Evolutionary conservation across 2,888 invertebrate species (phyloP), one percentile per base, ranked within the genome.

Genomic region (Andrena camellia): DNA sequence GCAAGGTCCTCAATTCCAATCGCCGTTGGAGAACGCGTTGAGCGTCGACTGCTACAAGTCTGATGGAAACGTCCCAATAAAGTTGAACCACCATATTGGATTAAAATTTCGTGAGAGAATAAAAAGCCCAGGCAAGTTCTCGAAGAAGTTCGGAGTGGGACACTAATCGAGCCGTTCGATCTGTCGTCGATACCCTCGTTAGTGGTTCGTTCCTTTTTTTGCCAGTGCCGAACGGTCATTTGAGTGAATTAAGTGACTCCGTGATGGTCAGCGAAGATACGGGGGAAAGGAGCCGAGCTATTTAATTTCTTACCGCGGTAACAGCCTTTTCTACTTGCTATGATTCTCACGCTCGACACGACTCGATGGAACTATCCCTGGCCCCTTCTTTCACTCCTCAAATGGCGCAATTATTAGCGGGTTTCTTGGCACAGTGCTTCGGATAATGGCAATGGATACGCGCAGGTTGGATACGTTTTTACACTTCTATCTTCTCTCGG

Each of bases 171-270:
- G 29, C 72, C 31, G 60, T 50, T 78, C 81, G 77, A 81, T 87
- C 74, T 59, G 52, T 71, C 81, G 73, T 88, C 75, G 85, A 88
- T 86, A 81, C 63, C 81, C 87, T 88, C 85, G 77, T 88, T 88
- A 85, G 64, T 66, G 66, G 67, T 48, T 54, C 69, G 59, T 75
- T 64, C 50, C 50, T 71, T 54, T 42, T 81, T 79, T 82, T 68
- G 63, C 59, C 1, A 17, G 8, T 42, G 60, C 8, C n/a, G 69
- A 68, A 73, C 60, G 67, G 68, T 73, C 71, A 76, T 83, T 80
- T 69, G 84, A 74, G 76, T 54, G 78, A 88, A 81, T 80, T 72
- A 86, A 88, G 74, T 73, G 84, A 86, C 72, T 77, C 73, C 29
- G 59, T 29, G 80, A 85, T 76, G 60, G 78, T 74, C 81, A 69